Percentiles rank a stretch among this genome's conserved stretches.
Conservation (phyloP, 2,888 invertebrate species). For the Noctua janthe region DNA sequence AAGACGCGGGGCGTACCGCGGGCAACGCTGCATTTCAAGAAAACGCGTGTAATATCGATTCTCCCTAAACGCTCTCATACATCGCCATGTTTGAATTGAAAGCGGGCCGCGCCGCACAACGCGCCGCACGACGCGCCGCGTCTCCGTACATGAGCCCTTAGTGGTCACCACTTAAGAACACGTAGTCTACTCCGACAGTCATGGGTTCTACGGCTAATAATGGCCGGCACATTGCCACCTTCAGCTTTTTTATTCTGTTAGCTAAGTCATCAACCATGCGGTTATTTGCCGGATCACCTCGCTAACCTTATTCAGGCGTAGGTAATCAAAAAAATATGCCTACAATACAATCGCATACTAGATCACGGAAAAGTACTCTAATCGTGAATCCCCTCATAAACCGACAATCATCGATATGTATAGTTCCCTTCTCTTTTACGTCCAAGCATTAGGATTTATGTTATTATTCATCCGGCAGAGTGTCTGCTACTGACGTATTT, state of each 20-base stretch:
- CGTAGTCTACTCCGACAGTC: not conserved
- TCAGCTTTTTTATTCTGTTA: not conserved
- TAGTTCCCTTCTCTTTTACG: constrained; percentile 9
- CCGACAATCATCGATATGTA: constrained; percentile 5
- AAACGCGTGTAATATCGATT: too few relatives aligned
- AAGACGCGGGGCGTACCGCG: too few relatives aligned
- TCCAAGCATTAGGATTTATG: constrained; percentile 10
- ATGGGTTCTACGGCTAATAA: not conserved
- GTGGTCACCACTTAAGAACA: not conserved
- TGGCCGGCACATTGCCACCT: not conserved
- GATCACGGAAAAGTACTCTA: not conserved
- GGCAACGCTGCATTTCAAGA: too few relatives aligned
- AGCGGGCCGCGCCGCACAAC: too few relatives aligned
- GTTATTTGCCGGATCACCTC: not conserved
- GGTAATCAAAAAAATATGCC: not conserved
- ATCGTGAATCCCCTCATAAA: not conserved
- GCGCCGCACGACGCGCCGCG: too few relatives aligned
- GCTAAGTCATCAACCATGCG: not conserved
- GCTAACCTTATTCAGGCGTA: not conserved
- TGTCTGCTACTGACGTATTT: constrained; percentile 49
- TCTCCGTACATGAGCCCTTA: too few relatives aligned
- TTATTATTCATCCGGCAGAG: not conserved
- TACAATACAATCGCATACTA: too few relatives aligned
- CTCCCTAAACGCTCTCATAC: too few relatives aligned
- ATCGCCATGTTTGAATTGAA: too few relatives aligned